These are phyloP conservation scores for Campylomormyrus numenius DNA, from an alignment of 2,113 vertebrate genomes.

Conservation along the genomic window DNA sequence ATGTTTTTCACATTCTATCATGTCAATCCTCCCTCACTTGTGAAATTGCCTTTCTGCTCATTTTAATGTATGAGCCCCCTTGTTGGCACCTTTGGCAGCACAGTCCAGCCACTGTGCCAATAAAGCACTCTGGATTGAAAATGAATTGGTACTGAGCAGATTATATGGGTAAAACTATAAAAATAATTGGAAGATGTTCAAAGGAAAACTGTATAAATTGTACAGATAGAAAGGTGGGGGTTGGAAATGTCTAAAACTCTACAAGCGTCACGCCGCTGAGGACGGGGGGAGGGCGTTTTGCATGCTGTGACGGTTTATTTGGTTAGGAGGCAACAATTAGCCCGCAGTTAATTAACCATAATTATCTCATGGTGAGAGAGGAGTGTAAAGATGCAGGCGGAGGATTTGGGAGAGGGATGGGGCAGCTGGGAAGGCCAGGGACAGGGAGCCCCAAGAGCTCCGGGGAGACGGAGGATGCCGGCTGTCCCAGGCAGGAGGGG, in stretches of 20 bases:
- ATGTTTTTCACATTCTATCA: neutral
- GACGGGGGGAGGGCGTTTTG: neutral
- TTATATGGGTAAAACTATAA: neutral
- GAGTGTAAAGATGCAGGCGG: neutral
- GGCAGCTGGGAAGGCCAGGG: neutral
- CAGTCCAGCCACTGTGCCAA: conserved; percentile 1
- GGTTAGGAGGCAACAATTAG: conserved; percentile 10
- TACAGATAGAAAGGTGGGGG: neutral
- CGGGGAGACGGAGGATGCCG: neutral
- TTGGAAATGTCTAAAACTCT: neutral
- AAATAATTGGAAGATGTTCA: neutral
- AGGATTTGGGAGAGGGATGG: neutral
- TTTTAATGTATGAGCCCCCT: neutral
- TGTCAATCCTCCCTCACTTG: neutral
- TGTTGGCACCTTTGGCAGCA: conserved; percentile 13
- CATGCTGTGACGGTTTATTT: conserved; percentile 6
- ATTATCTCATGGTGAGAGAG: neutral
- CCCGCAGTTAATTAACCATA: conserved; percentile 10
- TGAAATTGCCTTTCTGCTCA: conserved; percentile 2
- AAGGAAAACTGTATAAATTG: neutral
- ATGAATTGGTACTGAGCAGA: neutral
- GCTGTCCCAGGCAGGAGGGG: neutral
- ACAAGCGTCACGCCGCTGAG: neutral
- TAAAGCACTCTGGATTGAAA: conserved; percentile 15
- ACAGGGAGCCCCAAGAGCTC: neutral